A percentile compares a stretch with the other conserved stretches of the same genome.
These are phyloP conservation scores for Litocranius walleri DNA, from an alignment of 2,113 vertebrate species.

Conservation along the genomic window DNA sequence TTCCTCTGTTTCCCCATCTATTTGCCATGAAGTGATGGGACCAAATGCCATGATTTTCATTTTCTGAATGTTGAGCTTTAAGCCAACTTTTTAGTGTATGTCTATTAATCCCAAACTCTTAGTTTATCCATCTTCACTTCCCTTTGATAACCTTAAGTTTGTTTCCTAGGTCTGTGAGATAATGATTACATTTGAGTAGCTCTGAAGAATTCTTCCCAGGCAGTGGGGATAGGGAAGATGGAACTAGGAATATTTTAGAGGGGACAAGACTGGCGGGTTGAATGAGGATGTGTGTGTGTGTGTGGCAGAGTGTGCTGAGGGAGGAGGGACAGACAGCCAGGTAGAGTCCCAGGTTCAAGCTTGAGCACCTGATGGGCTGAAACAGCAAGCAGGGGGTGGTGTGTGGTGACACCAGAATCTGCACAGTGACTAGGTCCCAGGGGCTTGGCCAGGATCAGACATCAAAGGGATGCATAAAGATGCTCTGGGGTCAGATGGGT, in stretches of 20 bases:
- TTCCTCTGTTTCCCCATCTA: no score
- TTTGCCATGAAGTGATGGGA: no score
- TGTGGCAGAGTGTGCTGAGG: neutral
- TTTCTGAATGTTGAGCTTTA: no score
- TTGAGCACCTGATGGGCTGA: neutral
- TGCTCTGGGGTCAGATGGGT: no score
- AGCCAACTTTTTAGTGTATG: neutral
- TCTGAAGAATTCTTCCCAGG: neutral
- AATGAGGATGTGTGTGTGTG: neutral
- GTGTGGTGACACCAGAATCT: neutral
- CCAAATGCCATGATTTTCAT: no score
- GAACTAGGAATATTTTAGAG: neutral
- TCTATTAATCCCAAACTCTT: neutral
- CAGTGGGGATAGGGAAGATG: no score
- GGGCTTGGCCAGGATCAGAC: neutral
- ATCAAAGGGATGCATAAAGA: neutral
- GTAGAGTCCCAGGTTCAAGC: neutral
- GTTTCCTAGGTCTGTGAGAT: neutral
- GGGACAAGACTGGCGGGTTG: neutral
- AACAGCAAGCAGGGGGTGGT: neutral
- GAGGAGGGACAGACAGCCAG: neutral
- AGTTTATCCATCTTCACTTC: neutral
- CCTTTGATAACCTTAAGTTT: neutral
- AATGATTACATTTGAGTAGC: neutral
- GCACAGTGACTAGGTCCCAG: neutral